Conservation (phyloP, 2,113 vertebrate species). For the Procavia capensis region DNA sequence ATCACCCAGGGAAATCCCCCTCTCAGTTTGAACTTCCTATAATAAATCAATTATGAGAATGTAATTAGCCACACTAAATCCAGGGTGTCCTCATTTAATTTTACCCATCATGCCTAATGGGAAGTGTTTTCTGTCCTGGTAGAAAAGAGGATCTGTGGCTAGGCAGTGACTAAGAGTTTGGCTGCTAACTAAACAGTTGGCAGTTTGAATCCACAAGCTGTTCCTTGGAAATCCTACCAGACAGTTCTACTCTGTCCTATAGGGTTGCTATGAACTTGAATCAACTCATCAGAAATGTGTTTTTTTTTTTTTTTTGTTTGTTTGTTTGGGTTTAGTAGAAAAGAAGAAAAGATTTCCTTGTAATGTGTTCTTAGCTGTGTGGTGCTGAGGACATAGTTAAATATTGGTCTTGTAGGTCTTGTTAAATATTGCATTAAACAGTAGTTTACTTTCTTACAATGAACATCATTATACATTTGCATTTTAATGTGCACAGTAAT, state of each 20-base stretch:
- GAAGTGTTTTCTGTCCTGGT: background rate
- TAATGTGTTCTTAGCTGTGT: background rate
- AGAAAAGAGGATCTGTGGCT: background rate
- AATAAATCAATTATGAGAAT: constrained; percentile 24
- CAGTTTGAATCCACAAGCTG: too few relatives aligned
- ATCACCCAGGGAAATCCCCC: background rate
- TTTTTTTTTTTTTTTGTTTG: too few relatives aligned
- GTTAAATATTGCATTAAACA: background rate
- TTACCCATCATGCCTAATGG: background rate
- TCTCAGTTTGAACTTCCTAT: background rate
- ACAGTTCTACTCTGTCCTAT: too few relatives aligned
- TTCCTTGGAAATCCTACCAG: too few relatives aligned
- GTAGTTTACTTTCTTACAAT: background rate
- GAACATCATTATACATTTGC: constrained; percentile 52
- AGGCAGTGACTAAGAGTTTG: too few relatives aligned
- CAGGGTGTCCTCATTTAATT: background rate
- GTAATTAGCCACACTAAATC: background rate
- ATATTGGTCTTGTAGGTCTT: background rate
- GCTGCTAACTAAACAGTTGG: too few relatives aligned
- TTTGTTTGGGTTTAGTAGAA: background rate
- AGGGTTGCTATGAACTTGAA: too few relatives aligned
- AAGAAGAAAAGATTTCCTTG: background rate
- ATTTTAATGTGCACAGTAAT: constrained; percentile 60
- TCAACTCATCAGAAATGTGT: too few relatives aligned
- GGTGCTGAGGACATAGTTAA: background rate